These are phyloP conservation scores for Holcopasites calliopsidis DNA, from an alignment of 1,140 invertebrate species.

Conservation along the genomic window DNA sequence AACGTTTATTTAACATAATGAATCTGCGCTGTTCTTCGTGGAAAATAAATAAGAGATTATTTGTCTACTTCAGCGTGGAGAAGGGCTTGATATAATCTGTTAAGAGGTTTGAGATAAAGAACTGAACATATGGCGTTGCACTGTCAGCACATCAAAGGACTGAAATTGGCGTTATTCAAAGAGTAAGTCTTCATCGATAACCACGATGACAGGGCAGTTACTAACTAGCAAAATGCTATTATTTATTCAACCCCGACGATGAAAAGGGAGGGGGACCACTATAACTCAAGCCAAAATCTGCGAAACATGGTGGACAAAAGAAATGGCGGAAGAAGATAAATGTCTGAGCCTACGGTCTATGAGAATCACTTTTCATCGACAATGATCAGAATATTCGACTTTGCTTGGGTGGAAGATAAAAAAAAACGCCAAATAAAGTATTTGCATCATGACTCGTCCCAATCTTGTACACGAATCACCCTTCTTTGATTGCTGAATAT, in stretches of 20 bases:
- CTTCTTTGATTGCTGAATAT: too few species aligned
- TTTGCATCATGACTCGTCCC: constrained; percentile 46
- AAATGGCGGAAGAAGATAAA: constrained; percentile 7
- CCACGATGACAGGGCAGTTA: constrained; percentile 63
- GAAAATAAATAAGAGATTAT: too few species aligned
- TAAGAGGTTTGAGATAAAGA: background rate
- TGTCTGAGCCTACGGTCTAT: constrained; percentile 44
- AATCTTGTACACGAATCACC: constrained; percentile 4
- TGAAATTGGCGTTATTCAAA: background rate
- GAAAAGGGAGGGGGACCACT: background rate
- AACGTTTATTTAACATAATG: too few species aligned
- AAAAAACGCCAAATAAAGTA: constrained; percentile 48
- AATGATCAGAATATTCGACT: constrained; percentile 32
- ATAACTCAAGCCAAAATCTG: constrained; percentile 21
- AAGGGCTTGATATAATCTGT: background rate
- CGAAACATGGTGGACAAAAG: constrained; percentile 32
- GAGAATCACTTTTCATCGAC: constrained; percentile 49
- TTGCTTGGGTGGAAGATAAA: constrained; percentile 5
- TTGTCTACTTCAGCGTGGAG: background rate
- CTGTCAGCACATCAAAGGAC: constrained; percentile 1
- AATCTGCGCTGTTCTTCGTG: too few species aligned
- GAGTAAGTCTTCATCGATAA: constrained; percentile 18
- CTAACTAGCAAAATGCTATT: constrained; percentile 72
- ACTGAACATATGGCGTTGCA: background rate
- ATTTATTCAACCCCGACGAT: constrained; percentile 64